Evolutionary conservation across 1,140 invertebrate species (phyloP).

Genomic region (Lamellibrachia luymesi): DNA sequence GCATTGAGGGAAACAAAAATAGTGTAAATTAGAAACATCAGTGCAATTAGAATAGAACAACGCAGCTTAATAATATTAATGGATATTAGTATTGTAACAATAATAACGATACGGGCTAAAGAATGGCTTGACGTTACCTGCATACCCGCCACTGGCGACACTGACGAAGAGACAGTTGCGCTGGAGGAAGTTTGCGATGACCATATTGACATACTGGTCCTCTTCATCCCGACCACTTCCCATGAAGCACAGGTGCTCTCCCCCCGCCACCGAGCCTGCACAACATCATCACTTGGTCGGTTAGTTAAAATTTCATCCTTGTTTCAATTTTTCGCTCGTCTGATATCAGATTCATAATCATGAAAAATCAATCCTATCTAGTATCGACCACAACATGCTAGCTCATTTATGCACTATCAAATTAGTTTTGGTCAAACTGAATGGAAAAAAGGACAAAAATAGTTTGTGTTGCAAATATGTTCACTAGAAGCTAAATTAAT

Average conservation of each 20-base stretch:
- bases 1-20: too few species aligned
- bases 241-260: conserved; percentile 95
- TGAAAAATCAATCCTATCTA: too few species aligned
- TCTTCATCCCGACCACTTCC: conserved; percentile 93
- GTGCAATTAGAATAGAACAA: too few species aligned
- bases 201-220: conserved; percentile 97
- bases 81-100: background rate
- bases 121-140: conserved; percentile 55
- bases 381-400: too few species aligned
- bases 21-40: too few species aligned
- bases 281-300: background rate
- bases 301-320: background rate
- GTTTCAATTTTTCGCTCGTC: background rate
- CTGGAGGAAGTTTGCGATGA: conserved; percentile 94
- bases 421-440: too few species aligned
- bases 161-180: conserved; percentile 90
- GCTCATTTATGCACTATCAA: too few species aligned
- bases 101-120: background rate
- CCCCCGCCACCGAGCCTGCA: conserved; percentile 76
- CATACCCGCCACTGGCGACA: conserved; percentile 88
- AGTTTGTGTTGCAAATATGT: too few species aligned
- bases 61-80: too few species aligned
- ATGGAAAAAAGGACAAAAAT: too few species aligned
- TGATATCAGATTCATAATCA: too few species aligned
- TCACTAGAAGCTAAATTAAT: too few species aligned